Conservation (phyloP, 2,888 invertebrate species). For the Bibio marci region DNA sequence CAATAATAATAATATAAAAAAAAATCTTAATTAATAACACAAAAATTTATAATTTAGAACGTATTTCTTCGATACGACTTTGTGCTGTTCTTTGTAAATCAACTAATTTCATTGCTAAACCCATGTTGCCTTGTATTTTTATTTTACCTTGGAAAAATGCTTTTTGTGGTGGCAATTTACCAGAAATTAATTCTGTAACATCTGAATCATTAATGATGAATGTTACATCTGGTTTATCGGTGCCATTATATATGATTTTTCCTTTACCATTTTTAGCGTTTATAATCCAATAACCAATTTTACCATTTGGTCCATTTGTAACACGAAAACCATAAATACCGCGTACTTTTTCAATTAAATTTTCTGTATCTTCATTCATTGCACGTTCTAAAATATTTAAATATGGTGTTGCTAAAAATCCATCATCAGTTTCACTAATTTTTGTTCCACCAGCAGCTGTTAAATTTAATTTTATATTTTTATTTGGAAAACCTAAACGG, state of each 20-base stretch:
- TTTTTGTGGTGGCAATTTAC: slow-evolving; percentile 87
- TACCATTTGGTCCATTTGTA: slow-evolving; percentile 58
- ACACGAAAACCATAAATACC: slow-evolving; percentile 85
- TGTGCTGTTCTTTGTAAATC: slow-evolving; percentile 62
- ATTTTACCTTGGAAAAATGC: slow-evolving; percentile 94
- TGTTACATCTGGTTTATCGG: slow-evolving; percentile 74
- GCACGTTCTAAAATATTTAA: slow-evolving; percentile 67
- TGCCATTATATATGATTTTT: slow-evolving; percentile 63
- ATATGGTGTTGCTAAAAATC: slow-evolving; percentile 65
- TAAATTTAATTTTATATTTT: slow-evolving; percentile 24
- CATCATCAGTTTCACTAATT: slow-evolving; percentile 26
- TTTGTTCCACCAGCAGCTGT: slow-evolving; percentile 15
- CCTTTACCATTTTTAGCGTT: slow-evolving; percentile 83
- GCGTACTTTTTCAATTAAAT: slow-evolving; percentile 67
- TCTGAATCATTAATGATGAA: slow-evolving; percentile 81
- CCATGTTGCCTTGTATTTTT: slow-evolving; percentile 94
- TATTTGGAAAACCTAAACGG: slow-evolving; percentile 59
- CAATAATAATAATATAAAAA: too few relatives aligned
- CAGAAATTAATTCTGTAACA: slow-evolving; percentile 71
- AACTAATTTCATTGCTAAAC: slow-evolving; percentile 83
- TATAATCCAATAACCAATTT: slow-evolving; percentile 72
- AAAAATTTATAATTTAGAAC: slow-evolving; percentile 56
- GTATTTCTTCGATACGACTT: slow-evolving; percentile 51
- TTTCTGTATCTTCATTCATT: slow-evolving; percentile 63
- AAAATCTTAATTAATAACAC: too few relatives aligned